Evolutionary conservation across 2,888 invertebrate species (phyloP), one percentile per base, ranked within the genome.

Genomic region (Ceraclea dissimilis): DNA sequence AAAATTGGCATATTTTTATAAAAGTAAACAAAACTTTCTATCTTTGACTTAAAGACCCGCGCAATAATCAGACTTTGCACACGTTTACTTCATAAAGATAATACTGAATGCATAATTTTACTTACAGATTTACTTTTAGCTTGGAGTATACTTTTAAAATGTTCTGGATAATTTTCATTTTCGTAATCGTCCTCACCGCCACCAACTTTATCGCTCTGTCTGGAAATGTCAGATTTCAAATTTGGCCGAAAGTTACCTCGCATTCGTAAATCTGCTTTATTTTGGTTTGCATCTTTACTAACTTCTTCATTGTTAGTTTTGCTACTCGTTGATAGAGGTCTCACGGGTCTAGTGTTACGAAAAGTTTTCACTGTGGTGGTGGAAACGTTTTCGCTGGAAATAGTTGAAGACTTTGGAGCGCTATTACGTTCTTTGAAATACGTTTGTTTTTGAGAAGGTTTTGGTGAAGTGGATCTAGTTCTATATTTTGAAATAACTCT

Each of bases 121-220:
- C n/a, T n/a, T 68, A 74, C 71, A 65, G 73, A 72, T 70, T 75
- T 76, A 61, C 71, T 68, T 70, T 83, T 83, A 51, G 82, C 77
- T 69, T 82, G 80, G 50, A 84, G 71, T 53, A 83, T 68, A n/a
- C 82, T 79, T 66, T 84, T 84, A 66, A 83, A 84, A 65, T 79
- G 79, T 65, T 79, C 81, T 17, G 84, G 84, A 68, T 84, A 84
- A 65, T 84, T 84, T 66, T 82, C 83, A 62, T 83, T 82, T 60
- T 79, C 81, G 43, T 74, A 71, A 57, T 81, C 78, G 66, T 83
- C 83, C 59, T 77, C 76, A 17, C 74, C 67, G 5, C 50, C 49
- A 59, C 77, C 76, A n/a, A 74, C 67, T 10, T 50, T 48, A 17
- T 11, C 52, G 10, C 20, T 48, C 20, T 33, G 26, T 17, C 31